phyloP scores from a whole-genome alignment of 1,140 invertebrate species.

The Habropoda laboriosa region DNA sequence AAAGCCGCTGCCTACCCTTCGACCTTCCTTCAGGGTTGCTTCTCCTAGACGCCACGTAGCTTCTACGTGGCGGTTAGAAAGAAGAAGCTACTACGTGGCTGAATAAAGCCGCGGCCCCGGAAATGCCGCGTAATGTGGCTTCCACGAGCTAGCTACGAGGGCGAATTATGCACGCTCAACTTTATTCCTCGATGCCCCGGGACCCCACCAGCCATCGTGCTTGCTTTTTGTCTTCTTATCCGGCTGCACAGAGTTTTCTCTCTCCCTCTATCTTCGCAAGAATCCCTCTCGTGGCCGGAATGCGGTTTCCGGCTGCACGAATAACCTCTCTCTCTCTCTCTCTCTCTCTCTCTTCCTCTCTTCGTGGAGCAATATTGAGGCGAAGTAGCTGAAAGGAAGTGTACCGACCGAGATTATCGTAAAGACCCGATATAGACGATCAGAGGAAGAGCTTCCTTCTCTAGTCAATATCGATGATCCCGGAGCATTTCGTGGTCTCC shows the following conservation, averaged over 20 bases:
- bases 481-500: neutral
- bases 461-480: slow-evolving; percentile 28
- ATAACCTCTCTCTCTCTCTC: slow-evolving; percentile 33
- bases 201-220: neutral
- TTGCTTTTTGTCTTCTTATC: slow-evolving; percentile 37
- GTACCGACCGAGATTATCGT: slow-evolving; percentile 50
- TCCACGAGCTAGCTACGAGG: neutral
- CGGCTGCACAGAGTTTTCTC: neutral
- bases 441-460: slow-evolving; percentile 22
- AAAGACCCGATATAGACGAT: slow-evolving; percentile 38
- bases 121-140: neutral
- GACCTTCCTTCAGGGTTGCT: slow-evolving; percentile 20
- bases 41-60: slow-evolving; percentile 10
- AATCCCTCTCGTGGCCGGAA: slow-evolving; percentile 40
- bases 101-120: slow-evolving; percentile 19
- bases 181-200: slow-evolving; percentile 53
- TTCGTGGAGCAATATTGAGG: slow-evolving; percentile 24
- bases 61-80: slow-evolving; percentile 22
- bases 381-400: slow-evolving; percentile 30
- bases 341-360: too few relatives aligned
- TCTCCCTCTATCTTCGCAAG: slow-evolving; percentile 18
- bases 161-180: slow-evolving; percentile 66
- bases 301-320: slow-evolving; percentile 31
- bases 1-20: slow-evolving; percentile 6
- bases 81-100: neutral